Base-by-base conservation (phyloP, 2,888 invertebrate species). In the Balanococcus diminutus region DNA sequence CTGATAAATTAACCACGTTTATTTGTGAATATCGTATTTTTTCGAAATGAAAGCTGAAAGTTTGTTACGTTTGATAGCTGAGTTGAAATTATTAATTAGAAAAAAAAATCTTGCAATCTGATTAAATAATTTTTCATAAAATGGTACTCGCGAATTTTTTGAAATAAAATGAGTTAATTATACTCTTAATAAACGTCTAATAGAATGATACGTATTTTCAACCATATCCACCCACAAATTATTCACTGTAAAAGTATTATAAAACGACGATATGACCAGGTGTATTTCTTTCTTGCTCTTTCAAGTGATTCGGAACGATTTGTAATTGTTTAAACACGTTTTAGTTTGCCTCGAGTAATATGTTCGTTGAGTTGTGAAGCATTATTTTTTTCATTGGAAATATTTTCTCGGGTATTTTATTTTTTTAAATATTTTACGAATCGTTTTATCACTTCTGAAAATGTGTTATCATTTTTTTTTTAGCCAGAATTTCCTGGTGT, bases 311-410 rank as follows among this genome's bases (percentile, higher is more conserved):
- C n/a, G 46, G 6, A 46, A n/a, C 46, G n/a, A 46, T n/a, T 46
- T 2, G 72, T 16, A 61, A 9, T 61, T 2, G 25, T 31, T 56
- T 36, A 19, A 19, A 79, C 75, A 36, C 28, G 36, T 79, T 79
- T 79, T 36, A 16, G 28, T 72, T 72, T 19, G 75, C 75, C 75
- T 36, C 6, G n/a, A 79, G 75, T 79, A 19, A 79, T 72, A 72
- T 8, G 8, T 32, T n/a, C n/a, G 31, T n/a, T 32, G 25, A 72
- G 72, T 32, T 32, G n/a, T 6, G 11, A 14, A 25, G 22, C 9
- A 67, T 67, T 72, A 11, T 72, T 11, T 79, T 79, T 79, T 36
- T 79, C 19, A 9, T 25, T 9, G 16, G 32, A 19, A 79, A 32
- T 36, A 36, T 79, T 36, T 36, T 79, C 6, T 36, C 75, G 22